Base-by-base conservation (phyloP, 2,888 invertebrate species). In the Urechis unicinctus region DNA sequence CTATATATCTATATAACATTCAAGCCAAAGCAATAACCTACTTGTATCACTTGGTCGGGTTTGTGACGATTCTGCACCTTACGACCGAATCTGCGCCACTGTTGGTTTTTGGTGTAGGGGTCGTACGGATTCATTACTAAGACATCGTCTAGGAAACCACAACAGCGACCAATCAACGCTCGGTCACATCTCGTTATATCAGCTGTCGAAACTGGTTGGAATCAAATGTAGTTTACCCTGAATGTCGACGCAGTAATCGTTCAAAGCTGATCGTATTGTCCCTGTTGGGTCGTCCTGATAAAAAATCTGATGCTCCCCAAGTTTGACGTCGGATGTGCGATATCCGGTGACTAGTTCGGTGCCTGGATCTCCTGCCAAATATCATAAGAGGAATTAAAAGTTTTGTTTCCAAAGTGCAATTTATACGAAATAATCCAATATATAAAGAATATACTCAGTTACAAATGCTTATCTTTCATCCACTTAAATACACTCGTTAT, bases 31-130 rank as follows among this genome's bases (percentile, higher is more conserved):
- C 36, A 36, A 17, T 17, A 36, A 17, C 36, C 36, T 36, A 36
- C 36, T 17, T 36, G 50, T 24, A 59, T 31, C n/a, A 54, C 43
- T 2, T 36, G 25, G 17, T 30, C 47, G 21, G 43, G 51, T 43
- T 55, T 47, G 28, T 53, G 50, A 47, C 44, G 50, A 51, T 53
- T 56, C 21, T 48, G 29, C 21, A 59, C 41, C 45, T 53, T 59
- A 26, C 47, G 43, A 9, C 44, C 47, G 17, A 48, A 22, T 5
- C 41, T 13, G 26, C 30, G n/a, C 59, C 59, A 59, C 30, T 47
- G 52, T 24, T 59, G 59, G 28, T 30, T 50, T 49, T 59, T 59
- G 47, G 42, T 56, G 49, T 55, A 59, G 3, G 59, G 53, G 43
- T 59, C 59, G 50, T 53, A 59, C n/a, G 53, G 41, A 28, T 48